Evolutionary conservation across 2,797 vertebrate genomes (phyloP).

Genomic region (Vireo griseus): DNA sequence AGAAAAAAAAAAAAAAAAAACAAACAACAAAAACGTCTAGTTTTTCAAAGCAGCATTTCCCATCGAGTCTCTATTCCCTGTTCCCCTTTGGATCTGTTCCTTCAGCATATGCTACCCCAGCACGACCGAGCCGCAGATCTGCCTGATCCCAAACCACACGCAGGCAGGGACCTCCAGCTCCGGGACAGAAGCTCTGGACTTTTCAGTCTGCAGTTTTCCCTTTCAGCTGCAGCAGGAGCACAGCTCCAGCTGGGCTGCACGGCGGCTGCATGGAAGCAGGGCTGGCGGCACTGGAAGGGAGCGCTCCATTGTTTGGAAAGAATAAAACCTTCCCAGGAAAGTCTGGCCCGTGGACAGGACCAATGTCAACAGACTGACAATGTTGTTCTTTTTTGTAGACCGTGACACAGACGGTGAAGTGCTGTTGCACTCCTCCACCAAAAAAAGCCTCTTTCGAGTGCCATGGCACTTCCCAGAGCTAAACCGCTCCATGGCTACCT

Average conservation of each 20-base stretch:
- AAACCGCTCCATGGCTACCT: not conserved
- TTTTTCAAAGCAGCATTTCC: not conserved
- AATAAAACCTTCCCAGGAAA: conserved; percentile 61
- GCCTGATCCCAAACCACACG: not conserved
- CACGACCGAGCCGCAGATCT: not conserved
- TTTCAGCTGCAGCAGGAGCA: not conserved
- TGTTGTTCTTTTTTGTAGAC: conserved; percentile 46
- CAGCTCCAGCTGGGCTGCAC: conserved; percentile 24
- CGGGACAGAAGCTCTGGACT: not conserved
- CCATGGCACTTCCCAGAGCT: not conserved
- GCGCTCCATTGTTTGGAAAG: conserved; percentile 50
- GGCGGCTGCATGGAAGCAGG: not conserved
- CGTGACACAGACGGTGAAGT: not conserved
- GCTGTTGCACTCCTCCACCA: not conserved
- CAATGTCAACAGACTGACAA: conserved; percentile 56
- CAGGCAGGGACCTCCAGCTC: not conserved
- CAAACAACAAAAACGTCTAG: not conserved
- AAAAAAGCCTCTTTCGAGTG: not conserved
- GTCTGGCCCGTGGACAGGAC: conserved; percentile 46
- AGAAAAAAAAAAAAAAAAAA: not conserved
- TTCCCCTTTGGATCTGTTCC: not conserved
- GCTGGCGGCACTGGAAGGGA: conserved; percentile 8
- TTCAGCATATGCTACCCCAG: not conserved
- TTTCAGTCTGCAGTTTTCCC: not conserved
- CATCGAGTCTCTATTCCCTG: not conserved